These are phyloP conservation scores for Seriola dumerili DNA, from an alignment of 2,113 vertebrate species.

Conservation along the genomic window DNA sequence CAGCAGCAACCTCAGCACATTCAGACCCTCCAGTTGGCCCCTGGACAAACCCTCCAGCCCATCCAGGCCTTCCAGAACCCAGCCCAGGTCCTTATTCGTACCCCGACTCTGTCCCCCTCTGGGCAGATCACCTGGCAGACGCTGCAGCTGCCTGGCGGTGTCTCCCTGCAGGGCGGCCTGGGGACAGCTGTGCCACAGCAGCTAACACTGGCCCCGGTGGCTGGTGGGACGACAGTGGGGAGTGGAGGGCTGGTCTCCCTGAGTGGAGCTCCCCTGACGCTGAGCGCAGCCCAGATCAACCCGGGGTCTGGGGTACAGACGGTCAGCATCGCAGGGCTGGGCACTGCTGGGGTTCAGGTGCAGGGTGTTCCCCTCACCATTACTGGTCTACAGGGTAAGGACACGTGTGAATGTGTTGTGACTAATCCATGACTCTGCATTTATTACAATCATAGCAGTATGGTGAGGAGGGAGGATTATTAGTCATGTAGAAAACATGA, in stretches of 20 bases:
- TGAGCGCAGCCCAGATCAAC: slow-evolving; percentile 96
- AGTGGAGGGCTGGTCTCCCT: slow-evolving; percentile 92
- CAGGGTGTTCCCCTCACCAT: slow-evolving; percentile 98
- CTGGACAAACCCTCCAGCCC: slow-evolving; percentile 84
- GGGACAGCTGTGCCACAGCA: slow-evolving; percentile 93
- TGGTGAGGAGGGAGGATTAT: not conserved
- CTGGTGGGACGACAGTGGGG: slow-evolving; percentile 89
- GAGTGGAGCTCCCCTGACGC: slow-evolving; percentile 93
- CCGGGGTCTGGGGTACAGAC: slow-evolving; percentile 97
- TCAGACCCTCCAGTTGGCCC: slow-evolving; percentile 94
- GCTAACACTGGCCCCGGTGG: slow-evolving; percentile 93
- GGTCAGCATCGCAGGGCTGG: slow-evolving; percentile 95
- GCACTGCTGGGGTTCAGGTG: slow-evolving; percentile 94
- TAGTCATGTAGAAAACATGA: not conserved
- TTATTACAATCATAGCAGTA: not conserved
- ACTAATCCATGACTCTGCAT: not conserved
- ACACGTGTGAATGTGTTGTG: not conserved
- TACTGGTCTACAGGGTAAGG: slow-evolving; percentile 95
- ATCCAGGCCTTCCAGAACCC: slow-evolving; percentile 93
- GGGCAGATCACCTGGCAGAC: slow-evolving; percentile 99
- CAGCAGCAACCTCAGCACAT: slow-evolving; percentile 90
- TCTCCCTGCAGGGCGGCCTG: slow-evolving; percentile 91
- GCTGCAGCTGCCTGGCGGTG: slow-evolving; percentile 89
- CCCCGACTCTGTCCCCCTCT: slow-evolving; percentile 95
- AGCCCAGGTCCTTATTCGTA: slow-evolving; percentile 96